Base-by-base conservation (phyloP, 1,140 invertebrate genomes). In the Drosophila ironensis region DNA sequence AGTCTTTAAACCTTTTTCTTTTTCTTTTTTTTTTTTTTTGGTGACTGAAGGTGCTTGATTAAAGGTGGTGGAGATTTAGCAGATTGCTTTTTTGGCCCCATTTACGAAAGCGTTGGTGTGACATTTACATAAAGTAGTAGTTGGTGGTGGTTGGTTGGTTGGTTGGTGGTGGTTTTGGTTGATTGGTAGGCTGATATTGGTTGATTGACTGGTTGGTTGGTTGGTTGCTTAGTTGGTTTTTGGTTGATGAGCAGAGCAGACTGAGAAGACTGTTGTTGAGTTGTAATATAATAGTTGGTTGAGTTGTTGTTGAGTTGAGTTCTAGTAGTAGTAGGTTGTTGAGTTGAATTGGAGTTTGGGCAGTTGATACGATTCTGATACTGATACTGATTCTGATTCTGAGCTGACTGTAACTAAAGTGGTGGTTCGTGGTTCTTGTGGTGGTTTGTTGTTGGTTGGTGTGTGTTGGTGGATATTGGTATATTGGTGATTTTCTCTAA, bases 211-310 rank as follows among this genome's bases (percentile, higher is more conserved):
- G 64, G 14, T 47, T 63, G 56, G 30, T 37, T 63, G 54, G 41
- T 47, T 61, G 59, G 41, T 63, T 63, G 60, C 16, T 63, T 64
- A 28, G 30, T 66, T 64, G 60, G 59, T 46, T 46, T 61, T 50
- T 47, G 45, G 41, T 66, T 66, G 61, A 64, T 66, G 72, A 75
- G 64, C 64, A 61, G 61, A 73, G 70, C 60, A 73, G 61, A 74
- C 72, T 74, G 71, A 75, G 72, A 64, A 76, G 72, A 76, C 56
- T 75, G 71, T 75, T 50, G 69, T 74, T 63, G 61, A 25, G 40
- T 51, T 60, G 48, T 51, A n/a, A n/a, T 40, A 19, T 59, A 22
- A 9, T 37, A 41, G 38, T 41, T n/a, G n/a, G n/a, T n/a, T n/a
- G n/a, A 41, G 38, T 66, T 37, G 64, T 42, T 54, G 64, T 64